phyloP scores from a whole-genome alignment of 2,888 invertebrate genomes.

The Pherbina coryleti region DNA sequence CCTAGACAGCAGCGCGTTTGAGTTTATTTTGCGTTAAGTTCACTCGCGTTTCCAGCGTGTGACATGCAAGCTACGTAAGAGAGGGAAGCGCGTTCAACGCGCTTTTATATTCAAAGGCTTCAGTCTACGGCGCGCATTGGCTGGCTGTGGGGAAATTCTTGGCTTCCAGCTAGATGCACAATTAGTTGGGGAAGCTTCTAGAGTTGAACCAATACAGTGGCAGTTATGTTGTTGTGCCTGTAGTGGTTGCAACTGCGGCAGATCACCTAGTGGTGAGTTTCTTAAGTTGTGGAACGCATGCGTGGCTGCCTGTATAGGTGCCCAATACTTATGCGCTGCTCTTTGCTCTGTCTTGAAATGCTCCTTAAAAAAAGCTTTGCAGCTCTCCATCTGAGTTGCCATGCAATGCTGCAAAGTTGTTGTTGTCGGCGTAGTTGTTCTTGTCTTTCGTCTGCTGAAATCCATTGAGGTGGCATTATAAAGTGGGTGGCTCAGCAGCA shows the following conservation, averaged over 20 bases:
- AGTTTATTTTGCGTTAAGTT: conserved; percentile 31
- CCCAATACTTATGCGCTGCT: no score
- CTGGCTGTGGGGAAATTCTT: conserved; percentile 38
- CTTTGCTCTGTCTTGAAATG: no score
- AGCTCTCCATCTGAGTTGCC: conserved; percentile 4
- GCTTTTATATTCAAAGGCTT: conserved; percentile 52
- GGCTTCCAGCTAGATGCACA: neutral
- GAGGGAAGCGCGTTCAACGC: conserved; percentile 49
- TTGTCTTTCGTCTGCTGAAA: neutral
- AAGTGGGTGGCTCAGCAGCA: conserved; percentile 6
- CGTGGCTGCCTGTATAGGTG: no score
- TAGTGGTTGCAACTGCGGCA: neutral
- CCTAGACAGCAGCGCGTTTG: conserved; percentile 19
- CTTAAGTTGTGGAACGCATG: neutral
- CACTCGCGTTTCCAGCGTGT: conserved; percentile 42
- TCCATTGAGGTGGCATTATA: conserved; percentile 20
- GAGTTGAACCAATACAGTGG: neutral
- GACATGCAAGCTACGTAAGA: conserved; percentile 49
- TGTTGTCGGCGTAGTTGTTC: neutral
- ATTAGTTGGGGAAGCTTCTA: neutral
- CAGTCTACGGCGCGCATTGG: neutral
- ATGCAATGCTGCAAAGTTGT: neutral
- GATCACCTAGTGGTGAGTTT: neutral
- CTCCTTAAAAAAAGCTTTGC: neutral
- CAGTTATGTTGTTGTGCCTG: neutral